Conservation (phyloP, 2,113 vertebrate species). For the Ophthalmotilapia sp. region DNA sequence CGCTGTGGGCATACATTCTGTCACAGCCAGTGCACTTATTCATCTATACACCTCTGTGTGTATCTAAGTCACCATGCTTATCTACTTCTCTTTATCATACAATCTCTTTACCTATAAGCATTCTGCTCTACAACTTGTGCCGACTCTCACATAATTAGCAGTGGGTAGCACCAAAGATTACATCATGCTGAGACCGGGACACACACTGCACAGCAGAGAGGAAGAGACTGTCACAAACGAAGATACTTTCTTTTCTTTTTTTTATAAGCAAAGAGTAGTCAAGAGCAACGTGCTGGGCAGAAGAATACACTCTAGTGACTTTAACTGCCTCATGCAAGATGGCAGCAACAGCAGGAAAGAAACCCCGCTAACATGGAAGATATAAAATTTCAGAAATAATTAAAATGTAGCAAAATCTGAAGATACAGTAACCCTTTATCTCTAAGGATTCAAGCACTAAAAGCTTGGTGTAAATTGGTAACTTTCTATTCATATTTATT, state of each 20-base stretch:
- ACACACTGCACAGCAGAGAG: background rate
- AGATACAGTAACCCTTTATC: background rate
- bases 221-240: background rate
- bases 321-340: background rate
- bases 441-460: background rate
- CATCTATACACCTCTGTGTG: background rate
- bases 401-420: background rate
- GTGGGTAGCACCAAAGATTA: background rate
- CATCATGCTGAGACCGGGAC: background rate
- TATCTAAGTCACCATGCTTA: background rate
- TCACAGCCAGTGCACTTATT: background rate
- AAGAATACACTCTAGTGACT: background rate
- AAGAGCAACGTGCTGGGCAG: background rate
- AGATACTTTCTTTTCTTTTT: background rate
- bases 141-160: conserved; percentile 9
- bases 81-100: background rate
- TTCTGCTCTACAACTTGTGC: background rate
- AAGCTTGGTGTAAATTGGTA: background rate
- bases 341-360: background rate
- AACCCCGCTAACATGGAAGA: background rate
- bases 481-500: background rate
- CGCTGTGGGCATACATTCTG: background rate
- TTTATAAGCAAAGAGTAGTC: background rate
- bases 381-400: background rate
- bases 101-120: background rate